Base-by-base conservation (phyloP, 2,888 invertebrate species). In the Cryptocephalus moraei region DNA sequence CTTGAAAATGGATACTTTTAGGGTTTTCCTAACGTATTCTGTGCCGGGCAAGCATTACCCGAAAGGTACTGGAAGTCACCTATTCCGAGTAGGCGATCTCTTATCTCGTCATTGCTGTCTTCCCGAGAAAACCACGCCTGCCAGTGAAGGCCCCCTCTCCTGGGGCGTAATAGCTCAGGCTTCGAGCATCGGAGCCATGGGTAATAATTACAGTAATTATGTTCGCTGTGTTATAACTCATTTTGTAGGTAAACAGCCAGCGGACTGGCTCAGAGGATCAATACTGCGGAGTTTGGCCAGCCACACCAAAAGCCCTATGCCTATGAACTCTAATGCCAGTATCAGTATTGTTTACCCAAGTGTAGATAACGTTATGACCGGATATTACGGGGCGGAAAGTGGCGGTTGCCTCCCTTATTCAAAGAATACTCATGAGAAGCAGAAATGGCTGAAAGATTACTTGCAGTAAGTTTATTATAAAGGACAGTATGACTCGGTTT, bases 341-440 rank as follows among this genome's bases (percentile, higher is more conserved):
- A 73, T 84, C 67, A 69, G 59, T 52, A 34, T 71, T 32, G 73
- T 93, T 41, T 93, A 83, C 67, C 92, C 92, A 0, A 78, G 81
- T 42, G 76, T 81, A 62, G 80, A 84, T n/a, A 91, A 96, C 72
- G 94, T 96, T 0, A 76, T 82, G 36, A 75, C 73, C 3, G 91
- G 93, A 51, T 84, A 90, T 62, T 93, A 94, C 65, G 90, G 88
- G 0, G 75, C 86, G 42, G 73, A 82, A 34, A 92, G 91, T 6
- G 93, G 94, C 0, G 88, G 86, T 0, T 93, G 92, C 60, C 72
- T 97, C 4, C 95, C 95, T 0, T 97, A 97, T 53, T 61, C 64
- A 0, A 68, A 33, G 78, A 55, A 76, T 14, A 80, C 79, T 0
- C 88, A 93, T 62, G 74, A 77, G 11, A 94, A 91, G 61, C 96